phyloP scores from a whole-genome alignment of 35 echinoderm and acorn worm species.

The Hemicentrotus pulcherrimus region DNA sequence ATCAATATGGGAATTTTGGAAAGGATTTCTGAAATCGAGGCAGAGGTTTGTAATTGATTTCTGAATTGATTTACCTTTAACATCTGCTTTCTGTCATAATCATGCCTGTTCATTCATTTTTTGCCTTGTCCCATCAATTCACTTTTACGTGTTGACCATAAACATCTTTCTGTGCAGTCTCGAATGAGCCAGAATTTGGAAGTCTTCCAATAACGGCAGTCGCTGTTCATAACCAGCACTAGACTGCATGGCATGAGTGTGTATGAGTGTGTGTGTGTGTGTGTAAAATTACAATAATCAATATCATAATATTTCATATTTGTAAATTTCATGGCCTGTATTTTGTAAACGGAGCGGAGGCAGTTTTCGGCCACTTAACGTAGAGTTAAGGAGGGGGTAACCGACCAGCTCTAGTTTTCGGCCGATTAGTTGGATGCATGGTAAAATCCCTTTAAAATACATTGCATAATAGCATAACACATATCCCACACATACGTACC shows the following conservation, averaged over 20 bases:
- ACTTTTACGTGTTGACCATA: not conserved
- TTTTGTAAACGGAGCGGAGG: too few relatives aligned
- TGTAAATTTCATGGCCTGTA: too few relatives aligned
- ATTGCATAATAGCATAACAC: too few relatives aligned
- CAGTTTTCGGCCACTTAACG: too few relatives aligned
- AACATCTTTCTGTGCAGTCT: not conserved
- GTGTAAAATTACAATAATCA: not conserved
- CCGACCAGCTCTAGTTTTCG: too few relatives aligned
- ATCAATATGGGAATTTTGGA: slow-evolving; percentile 79
- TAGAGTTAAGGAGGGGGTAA: too few relatives aligned
- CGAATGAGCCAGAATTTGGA: not conserved
- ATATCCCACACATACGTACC: too few relatives aligned
- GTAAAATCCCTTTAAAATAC: too few relatives aligned
- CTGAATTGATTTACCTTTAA: not conserved
- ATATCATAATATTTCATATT: too few relatives aligned
- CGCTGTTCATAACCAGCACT: not conserved
- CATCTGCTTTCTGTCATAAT: not conserved
- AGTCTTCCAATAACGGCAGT: not conserved
- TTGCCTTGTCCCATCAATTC: not conserved
- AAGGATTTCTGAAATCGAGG: slow-evolving; percentile 90
- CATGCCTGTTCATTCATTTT: not conserved
- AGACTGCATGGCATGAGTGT: not conserved
- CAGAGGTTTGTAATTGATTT: slow-evolving; percentile 62
- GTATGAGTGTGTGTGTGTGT: not conserved
- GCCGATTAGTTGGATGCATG: too few relatives aligned